Evolutionary conservation across 2,113 vertebrate genomes (phyloP).

Genomic region (Cheirogaleus medius): DNA sequence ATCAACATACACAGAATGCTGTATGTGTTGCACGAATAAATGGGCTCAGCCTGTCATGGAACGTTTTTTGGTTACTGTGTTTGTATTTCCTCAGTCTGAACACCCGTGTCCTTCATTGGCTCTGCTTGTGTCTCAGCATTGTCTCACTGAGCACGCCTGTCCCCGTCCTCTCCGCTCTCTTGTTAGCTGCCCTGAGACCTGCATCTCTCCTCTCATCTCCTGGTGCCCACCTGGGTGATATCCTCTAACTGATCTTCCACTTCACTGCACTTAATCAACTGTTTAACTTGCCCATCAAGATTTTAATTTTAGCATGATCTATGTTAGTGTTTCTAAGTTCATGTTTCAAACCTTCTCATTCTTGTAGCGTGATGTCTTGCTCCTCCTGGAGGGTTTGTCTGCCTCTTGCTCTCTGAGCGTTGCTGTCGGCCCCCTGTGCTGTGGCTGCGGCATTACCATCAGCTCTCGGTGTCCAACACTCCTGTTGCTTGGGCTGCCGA

Average conservation of each 20-base stretch:
- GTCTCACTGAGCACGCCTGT: not conserved
- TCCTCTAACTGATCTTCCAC: not conserved
- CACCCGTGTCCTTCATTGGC: not conserved
- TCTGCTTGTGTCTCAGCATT: not conserved
- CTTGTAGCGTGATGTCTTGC: not conserved
- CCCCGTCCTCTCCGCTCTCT: too few species aligned
- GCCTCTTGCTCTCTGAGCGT: not conserved
- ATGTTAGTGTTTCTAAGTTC: not conserved
- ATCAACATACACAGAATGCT: not conserved
- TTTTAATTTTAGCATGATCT: not conserved
- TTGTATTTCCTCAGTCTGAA: not conserved
- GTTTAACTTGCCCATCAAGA: not conserved
- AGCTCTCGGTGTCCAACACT: too few species aligned
- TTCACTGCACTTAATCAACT: not conserved
- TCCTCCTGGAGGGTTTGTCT: not conserved
- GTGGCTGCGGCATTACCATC: not conserved
- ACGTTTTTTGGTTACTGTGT: not conserved
- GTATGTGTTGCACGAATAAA: not conserved
- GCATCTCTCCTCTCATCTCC: not conserved
- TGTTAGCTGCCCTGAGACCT: not conserved
- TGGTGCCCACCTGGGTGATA: fast-evolving
- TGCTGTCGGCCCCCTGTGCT: not conserved
- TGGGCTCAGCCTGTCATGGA: not conserved
- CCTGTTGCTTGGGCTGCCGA: not conserved
- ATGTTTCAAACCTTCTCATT: not conserved